A percentile compares a stretch with the other conserved stretches of the same genome.
Evolutionary conservation across 1,140 invertebrate species (phyloP).

Genomic region (Agrypnia vestita): DNA sequence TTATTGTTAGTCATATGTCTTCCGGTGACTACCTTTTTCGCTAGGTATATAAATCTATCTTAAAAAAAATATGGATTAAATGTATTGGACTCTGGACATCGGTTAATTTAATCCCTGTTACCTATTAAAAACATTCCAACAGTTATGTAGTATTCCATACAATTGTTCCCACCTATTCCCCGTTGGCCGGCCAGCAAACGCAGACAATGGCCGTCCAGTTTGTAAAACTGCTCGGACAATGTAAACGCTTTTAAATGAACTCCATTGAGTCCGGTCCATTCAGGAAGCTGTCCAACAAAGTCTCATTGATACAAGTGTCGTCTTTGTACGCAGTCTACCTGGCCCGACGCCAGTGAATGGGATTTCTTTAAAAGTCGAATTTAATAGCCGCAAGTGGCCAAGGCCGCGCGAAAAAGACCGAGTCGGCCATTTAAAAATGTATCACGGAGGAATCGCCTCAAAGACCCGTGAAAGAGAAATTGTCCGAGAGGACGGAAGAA

Average conservation of each 20-base stretch:
- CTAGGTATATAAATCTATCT: too few species aligned
- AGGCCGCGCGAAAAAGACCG: neutral
- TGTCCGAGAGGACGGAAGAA: neutral
- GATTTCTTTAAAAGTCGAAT: slow-evolving; percentile 1
- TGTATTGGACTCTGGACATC: too few species aligned
- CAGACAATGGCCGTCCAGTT: neutral
- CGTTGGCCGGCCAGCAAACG: neutral
- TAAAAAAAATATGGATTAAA: too few species aligned
- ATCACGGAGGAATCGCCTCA: neutral
- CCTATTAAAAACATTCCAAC: too few species aligned
- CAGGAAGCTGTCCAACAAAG: slow-evolving; percentile 10
- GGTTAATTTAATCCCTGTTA: too few species aligned
- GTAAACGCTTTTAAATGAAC: slow-evolving; percentile 41
- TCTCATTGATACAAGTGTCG: slow-evolving; percentile 35
- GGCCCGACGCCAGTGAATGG: neutral
- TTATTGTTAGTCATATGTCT: too few species aligned
- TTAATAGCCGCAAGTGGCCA: slow-evolving; percentile 27
- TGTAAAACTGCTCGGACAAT: slow-evolving; percentile 19
- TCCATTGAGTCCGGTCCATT: slow-evolving; percentile 10
- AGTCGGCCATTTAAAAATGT: neutral
- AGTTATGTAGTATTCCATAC: neutral
- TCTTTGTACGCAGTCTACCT: slow-evolving; percentile 21
- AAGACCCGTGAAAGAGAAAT: neutral
- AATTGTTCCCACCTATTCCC: too few species aligned
- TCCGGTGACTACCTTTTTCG: too few species aligned